phyloP scores from a whole-genome alignment of 2,888 invertebrate species.

The Nemapogon koenigi region DNA sequence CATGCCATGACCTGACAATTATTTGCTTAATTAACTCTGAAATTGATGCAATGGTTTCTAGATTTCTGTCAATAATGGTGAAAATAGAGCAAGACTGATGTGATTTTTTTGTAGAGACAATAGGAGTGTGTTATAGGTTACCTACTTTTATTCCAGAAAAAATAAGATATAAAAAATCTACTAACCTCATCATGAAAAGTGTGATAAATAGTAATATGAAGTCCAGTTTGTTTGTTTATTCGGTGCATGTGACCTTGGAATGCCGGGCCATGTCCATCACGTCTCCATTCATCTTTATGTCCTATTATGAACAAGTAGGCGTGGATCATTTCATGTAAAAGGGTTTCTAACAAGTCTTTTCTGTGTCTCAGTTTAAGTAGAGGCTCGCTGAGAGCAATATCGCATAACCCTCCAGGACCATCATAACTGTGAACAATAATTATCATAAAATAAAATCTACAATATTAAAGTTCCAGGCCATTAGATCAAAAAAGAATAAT shows the following conservation, averaged over 20 bases:
- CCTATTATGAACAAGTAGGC: conserved; percentile 92
- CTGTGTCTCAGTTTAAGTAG: conserved; percentile 90
- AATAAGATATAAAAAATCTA: background rate
- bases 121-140: no score
- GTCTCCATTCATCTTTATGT: conserved; percentile 81
- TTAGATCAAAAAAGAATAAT: no score
- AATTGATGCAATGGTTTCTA: no score
- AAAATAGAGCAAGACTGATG: background rate
- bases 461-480: no score
- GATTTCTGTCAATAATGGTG: no score
- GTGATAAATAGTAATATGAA: conserved; percentile 93
- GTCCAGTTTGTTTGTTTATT: conserved; percentile 87
- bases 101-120: background rate
- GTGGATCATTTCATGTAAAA: conserved; percentile 99
- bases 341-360: conserved; percentile 94
- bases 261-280: conserved; percentile 94
- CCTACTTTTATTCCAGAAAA: no score
- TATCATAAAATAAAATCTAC: no score
- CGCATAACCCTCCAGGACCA: conserved; percentile 74
- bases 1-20: no score
- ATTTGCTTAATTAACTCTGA: no score
- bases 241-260: conserved; percentile 93
- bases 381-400: conserved; percentile 88
- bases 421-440: conserved; percentile 69
- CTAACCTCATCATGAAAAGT: conserved; percentile 92